A percentile compares a stretch with the other conserved stretches of the same genome.
phyloP scores from a whole-genome alignment of 2,888 invertebrate species.

The Cantharis rustica region DNA sequence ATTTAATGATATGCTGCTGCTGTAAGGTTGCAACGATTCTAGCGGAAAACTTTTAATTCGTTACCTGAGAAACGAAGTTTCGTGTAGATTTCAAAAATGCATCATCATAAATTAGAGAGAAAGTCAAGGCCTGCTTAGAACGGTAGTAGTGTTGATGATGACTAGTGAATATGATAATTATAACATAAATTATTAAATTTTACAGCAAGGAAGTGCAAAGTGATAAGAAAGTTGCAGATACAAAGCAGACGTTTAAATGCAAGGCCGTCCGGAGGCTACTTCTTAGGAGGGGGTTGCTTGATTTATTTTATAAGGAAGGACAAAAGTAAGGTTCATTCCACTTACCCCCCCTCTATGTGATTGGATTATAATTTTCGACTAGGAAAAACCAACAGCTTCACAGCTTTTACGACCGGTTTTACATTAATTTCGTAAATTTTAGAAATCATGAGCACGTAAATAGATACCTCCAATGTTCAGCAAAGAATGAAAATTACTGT shows the following conservation, averaged over 20 bases:
- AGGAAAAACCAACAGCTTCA: neutral
- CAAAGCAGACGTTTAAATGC: neutral
- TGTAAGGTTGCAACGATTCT: neutral
- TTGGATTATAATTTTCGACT: neutral
- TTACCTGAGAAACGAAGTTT: neutral
- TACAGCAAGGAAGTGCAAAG: neutral
- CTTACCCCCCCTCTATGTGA: neutral
- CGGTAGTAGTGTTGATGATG: neutral
- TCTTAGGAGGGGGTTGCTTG: neutral
- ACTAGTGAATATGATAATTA: neutral
- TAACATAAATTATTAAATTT: neutral
- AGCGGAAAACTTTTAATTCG: neutral
- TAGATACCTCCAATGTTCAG: neutral
- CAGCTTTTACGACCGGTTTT: neutral
- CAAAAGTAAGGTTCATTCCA: neutral
- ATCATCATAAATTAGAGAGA: neutral
- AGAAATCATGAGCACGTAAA: neutral
- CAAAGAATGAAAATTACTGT: neutral
- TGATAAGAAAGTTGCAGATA: neutral
- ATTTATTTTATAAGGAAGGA: neutral
- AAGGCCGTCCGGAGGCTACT: neutral
- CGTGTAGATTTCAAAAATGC: neutral
- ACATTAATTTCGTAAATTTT: neutral
- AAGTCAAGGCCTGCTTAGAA: neutral
- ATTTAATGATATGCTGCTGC: neutral